A percentile compares a stretch with the other conserved stretches of the same genome.
Evolutionary conservation across 2,113 vertebrate genomes (phyloP).

Genomic region (Microcebus jonahi): DNA sequence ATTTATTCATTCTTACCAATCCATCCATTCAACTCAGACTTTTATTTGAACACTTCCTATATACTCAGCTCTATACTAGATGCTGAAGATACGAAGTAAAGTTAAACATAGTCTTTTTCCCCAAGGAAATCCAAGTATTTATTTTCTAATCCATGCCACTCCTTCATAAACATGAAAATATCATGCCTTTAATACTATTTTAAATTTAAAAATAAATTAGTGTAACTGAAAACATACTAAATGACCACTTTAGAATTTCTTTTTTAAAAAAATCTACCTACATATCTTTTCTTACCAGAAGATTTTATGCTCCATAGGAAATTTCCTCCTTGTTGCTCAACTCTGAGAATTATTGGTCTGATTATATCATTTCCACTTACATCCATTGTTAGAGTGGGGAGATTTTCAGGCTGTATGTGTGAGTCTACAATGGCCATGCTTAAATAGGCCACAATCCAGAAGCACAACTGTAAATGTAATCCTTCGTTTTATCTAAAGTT

Average conservation of each 20-base stretch:
- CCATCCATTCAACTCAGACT: neutral
- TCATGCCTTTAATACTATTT: conserved; percentile 28
- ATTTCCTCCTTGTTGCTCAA: neutral
- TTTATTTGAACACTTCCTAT: neutral
- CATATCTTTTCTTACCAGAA: neutral
- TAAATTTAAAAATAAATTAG: conserved; percentile 23
- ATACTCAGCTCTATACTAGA: neutral
- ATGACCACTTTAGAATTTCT: conserved; percentile 17
- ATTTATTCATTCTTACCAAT: neutral
- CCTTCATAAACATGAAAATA: conserved; percentile 39
- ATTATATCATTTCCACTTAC: neutral
- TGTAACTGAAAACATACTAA: neutral
- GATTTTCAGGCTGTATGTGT: conserved; percentile 14
- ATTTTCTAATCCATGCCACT: conserved; percentile 33
- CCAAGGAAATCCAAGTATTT: conserved; percentile 8
- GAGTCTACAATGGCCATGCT: neutral
- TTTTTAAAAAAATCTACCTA: neutral
- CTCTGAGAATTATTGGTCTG: neutral
- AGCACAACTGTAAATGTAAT: neutral
- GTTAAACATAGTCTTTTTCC: neutral
- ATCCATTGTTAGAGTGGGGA: neutral
- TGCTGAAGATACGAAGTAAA: neutral
- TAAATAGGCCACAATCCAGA: neutral
- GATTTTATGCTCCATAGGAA: neutral
- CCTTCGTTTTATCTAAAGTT: neutral